Base-by-base conservation (phyloP, 2,797 vertebrate species). In the Neosilurus hyrtlii region DNA sequence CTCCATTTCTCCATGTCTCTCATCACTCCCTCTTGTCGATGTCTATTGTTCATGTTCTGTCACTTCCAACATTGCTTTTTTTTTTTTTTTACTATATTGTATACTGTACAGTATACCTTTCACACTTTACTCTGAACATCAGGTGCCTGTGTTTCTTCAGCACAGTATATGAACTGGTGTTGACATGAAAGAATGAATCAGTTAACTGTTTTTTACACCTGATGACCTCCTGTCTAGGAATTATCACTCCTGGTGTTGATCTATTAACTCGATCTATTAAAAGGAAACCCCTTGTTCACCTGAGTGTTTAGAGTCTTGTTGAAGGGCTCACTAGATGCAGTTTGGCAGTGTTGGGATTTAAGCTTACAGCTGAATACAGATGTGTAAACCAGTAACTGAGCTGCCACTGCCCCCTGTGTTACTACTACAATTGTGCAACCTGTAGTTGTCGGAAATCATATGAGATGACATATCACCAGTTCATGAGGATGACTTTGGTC, bases 91-190 rank as follows among this genome's bases (percentile, higher is more conserved):
- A 43, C 30, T 14, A n/a, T 37, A 75, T 2, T 10, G 15, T 65
- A 26, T 51, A 52, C 15, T 51, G 37, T 43, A 43, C 43, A 43
- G 4, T 43, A 43, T 43, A 43, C 16, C 52, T 43, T 15, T 24
- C 24, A 61, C 22, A n/a, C 49, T 73, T 72, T 52, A 20, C 16
- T 30, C 57, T 35, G 51, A 37, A 56, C 61, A 11, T 82, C 63
- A 51, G 10, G 22, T 52, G 56, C 18, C 59, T 54, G 8, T 30
- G 43, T 35, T 81, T 59, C 51, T 24, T 61, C 67, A 12, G 15
- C 56, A 80, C 54, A 18, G 3, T 71, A 54, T 73, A 81, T 73
- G 59, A 75, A 56, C 18, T 66, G 59, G 61, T 65, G 61, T 74
- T 56, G 52, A 75, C 30, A 22, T 57, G 30, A 80, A 68, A 15